These are phyloP conservation scores for Parazoanthus darwini DNA, from an alignment of 92 coral and sea anemone species.

Conservation along the genomic window DNA sequence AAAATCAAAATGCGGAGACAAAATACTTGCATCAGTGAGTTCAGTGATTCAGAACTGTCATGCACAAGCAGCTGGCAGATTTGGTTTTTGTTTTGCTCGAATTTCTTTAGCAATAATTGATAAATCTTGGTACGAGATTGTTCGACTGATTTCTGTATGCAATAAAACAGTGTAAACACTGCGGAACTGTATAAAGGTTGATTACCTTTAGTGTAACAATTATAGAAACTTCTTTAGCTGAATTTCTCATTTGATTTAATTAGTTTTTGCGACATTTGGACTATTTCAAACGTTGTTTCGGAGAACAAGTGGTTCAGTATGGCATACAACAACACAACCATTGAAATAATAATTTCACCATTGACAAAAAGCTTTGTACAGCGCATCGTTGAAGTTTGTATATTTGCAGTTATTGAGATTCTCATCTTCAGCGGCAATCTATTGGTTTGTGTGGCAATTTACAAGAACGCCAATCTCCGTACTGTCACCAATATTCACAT, in stretches of 20 bases:
- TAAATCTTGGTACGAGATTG: too few relatives aligned
- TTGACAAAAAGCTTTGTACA: neutral
- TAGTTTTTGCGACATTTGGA: too few relatives aligned
- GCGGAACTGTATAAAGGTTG: too few relatives aligned
- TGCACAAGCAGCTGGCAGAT: neutral
- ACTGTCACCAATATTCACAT: neutral
- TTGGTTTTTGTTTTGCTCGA: too few relatives aligned
- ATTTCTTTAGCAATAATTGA: too few relatives aligned
- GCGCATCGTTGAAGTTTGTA: neutral
- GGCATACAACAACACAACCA: neutral
- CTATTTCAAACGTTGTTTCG: neutral
- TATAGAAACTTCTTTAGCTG: neutral
- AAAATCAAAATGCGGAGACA: neutral
- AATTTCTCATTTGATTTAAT: too few relatives aligned
- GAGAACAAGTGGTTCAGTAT: neutral
- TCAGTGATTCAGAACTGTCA: neutral
- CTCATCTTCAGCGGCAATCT: too few relatives aligned
- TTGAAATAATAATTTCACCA: neutral
- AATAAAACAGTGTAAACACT: too few relatives aligned
- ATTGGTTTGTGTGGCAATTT: too few relatives aligned
- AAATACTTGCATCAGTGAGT: neutral
- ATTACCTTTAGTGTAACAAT: neutral
- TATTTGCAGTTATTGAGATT: neutral
- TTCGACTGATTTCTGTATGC: too few relatives aligned
- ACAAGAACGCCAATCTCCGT: neutral